phyloP scores from a whole-genome alignment of 2,113 vertebrate species.

The Bos taurus region ARS-UCD2.0 NC_037351.1:55082001-55082500 shows the following conservation, averaged over 20 bases:
- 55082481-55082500: not conserved
- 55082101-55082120: not conserved
- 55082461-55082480: not conserved
- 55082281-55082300: not conserved
- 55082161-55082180: not conserved
- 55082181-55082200: not conserved
- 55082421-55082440: not conserved
- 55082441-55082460: not conserved
- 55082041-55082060: not conserved
- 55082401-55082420: not conserved
- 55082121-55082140: not conserved
- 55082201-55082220: not conserved
- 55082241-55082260: not conserved
- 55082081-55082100: not conserved
- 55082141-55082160: not conserved
- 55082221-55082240: not conserved
- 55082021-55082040: not conserved
- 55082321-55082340: not conserved
- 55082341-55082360: not conserved
- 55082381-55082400: not conserved
- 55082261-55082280: not conserved
- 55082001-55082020: not conserved
- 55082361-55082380: not conserved
- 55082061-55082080: not conserved
- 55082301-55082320: not conserved